Conservation (phyloP, 2,888 invertebrate species). For the Pristionchus mayeri region DNA sequence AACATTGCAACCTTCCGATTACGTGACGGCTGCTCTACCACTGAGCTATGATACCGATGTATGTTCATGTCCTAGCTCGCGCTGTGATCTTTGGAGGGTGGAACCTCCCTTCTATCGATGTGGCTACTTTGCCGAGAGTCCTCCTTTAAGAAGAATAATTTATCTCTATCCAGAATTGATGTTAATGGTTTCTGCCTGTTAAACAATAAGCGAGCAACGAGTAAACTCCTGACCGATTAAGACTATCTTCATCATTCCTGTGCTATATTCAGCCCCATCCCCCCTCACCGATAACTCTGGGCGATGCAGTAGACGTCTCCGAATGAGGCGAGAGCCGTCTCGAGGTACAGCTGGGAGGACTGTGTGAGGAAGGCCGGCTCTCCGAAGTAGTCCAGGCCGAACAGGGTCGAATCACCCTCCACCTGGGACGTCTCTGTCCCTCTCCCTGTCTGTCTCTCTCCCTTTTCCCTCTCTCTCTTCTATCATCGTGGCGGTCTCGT, state of each 20-base stretch:
- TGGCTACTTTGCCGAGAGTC: too few species aligned
- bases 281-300: constrained; percentile 87
- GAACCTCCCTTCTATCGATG: too few species aligned
- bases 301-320: constrained; percentile 98
- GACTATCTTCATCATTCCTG: not conserved
- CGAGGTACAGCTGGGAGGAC: constrained; percentile 96
- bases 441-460: constrained; percentile 44
- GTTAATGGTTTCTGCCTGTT: too few species aligned
- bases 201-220: too few species aligned
- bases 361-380: constrained; percentile 92
- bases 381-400: constrained; percentile 84
- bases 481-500: constrained; percentile 28
- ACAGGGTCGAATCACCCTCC: constrained; percentile 98
- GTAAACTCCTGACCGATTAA: not conserved
- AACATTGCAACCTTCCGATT: too few species aligned
- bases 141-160: too few species aligned
- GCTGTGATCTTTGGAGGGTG: too few species aligned
- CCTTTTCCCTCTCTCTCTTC: constrained; percentile 42
- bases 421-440: constrained; percentile 79
- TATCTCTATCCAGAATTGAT: too few species aligned
- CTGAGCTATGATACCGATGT: too few species aligned
- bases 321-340: constrained; percentile 93
- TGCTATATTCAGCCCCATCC: too few species aligned
- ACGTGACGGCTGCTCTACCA: too few species aligned
- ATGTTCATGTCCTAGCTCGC: too few species aligned